Evolutionary conservation across 1,140 invertebrate genomes (phyloP).

Genomic region (Octopus bimaculoides): DNA sequence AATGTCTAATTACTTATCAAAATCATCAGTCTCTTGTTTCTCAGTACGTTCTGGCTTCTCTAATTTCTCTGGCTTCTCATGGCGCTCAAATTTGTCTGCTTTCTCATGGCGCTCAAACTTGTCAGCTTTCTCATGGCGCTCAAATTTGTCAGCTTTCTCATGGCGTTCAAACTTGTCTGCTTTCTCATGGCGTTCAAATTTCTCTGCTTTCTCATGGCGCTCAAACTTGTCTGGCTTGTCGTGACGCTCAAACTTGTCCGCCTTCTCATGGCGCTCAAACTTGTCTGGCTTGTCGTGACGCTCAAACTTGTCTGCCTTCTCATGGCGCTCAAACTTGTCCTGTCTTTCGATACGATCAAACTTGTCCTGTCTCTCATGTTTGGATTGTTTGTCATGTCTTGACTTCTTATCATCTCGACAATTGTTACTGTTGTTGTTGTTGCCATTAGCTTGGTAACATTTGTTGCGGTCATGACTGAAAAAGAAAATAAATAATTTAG

Average conservation of each 20-base stretch:
- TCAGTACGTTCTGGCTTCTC: not conserved
- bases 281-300: not conserved
- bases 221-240: not conserved
- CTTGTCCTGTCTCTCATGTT: not conserved
- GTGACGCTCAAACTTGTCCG: not conserved
- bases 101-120: slow-evolving; percentile 1
- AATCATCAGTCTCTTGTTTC: not conserved
- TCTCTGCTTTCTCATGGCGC: not conserved
- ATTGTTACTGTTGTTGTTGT: slow-evolving; percentile 1
- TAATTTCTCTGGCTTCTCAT: not conserved
- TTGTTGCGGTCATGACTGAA: not conserved
- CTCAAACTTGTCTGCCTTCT: not conserved
- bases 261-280: not conserved
- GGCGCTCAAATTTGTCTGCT: not conserved
- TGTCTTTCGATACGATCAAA: not conserved
- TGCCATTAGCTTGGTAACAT: not conserved
- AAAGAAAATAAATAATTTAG: not conserved
- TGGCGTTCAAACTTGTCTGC: not conserved
- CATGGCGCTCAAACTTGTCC: slow-evolving; percentile 2
- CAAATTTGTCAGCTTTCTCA: not conserved
- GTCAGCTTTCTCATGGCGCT: not conserved
- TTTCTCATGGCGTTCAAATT: not conserved
- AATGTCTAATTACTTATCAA: not conserved
- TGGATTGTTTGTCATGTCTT: not conserved
- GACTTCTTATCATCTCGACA: not conserved